Evolutionary conservation across 2,113 vertebrate genomes (phyloP).

Genomic region (Psilopsiagon aurifrons): DNA sequence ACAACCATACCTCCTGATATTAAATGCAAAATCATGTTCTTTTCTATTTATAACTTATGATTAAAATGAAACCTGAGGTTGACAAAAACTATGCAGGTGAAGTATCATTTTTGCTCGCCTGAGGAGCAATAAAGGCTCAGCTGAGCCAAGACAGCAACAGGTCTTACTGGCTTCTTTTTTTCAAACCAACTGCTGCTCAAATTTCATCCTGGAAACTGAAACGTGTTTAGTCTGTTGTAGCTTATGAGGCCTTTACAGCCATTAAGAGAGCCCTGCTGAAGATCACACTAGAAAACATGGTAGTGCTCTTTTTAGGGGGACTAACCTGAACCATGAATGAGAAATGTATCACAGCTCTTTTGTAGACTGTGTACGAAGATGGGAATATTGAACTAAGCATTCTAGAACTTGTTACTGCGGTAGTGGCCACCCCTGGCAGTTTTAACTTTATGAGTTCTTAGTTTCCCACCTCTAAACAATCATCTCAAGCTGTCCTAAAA

Average conservation of each 20-base stretch:
- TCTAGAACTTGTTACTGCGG: background rate
- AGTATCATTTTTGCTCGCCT: background rate
- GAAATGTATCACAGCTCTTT: background rate
- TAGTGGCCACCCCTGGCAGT: background rate
- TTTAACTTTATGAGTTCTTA: background rate
- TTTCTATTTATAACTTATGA: constrained; percentile 14
- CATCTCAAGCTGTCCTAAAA: background rate
- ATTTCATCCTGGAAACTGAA: background rate
- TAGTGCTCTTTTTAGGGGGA: background rate
- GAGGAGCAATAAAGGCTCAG: background rate
- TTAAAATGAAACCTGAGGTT: background rate
- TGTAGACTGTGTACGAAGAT: background rate
- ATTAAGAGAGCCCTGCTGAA: background rate
- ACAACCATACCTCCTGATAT: background rate
- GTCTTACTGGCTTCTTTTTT: background rate
- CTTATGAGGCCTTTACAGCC: background rate
- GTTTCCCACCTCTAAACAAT: background rate
- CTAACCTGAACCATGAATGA: background rate
- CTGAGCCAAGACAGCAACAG: background rate
- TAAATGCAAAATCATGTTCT: constrained; percentile 19
- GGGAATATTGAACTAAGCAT: background rate
- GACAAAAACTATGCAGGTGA: background rate
- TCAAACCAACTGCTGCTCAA: background rate
- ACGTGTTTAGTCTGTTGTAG: background rate
- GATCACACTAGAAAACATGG: background rate